Percentiles rank a stretch among this genome's conserved stretches.
phyloP scores from a whole-genome alignment of 2,113 vertebrate genomes.

The Menura novaehollandiae region DNA sequence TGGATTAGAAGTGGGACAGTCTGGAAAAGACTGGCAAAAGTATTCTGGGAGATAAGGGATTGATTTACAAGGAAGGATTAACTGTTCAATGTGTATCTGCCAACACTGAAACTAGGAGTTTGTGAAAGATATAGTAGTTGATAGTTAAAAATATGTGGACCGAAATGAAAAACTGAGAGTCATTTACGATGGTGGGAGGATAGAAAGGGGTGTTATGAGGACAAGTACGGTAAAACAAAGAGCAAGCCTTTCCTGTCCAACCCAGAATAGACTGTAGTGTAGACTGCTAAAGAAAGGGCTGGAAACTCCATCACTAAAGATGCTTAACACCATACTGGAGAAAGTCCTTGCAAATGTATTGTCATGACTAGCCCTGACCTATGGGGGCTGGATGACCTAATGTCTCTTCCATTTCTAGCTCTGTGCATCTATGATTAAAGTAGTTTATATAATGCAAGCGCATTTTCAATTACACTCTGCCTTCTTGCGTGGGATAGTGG shows the following conservation, averaged over 20 bases:
- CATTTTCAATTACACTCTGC: conserved; percentile 52
- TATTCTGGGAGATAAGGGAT: background rate
- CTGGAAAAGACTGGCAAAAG: background rate
- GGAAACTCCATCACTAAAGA: background rate
- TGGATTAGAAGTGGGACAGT: background rate
- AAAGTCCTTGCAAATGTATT: background rate
- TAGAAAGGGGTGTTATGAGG: background rate
- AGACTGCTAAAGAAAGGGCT: background rate
- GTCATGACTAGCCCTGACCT: background rate
- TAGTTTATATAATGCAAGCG: conserved; percentile 36
- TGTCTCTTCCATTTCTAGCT: conserved; percentile 47
- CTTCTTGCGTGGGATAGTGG: conserved; percentile 36
- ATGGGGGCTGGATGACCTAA: conserved; percentile 31
- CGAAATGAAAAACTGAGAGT: background rate
- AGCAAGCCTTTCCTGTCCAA: background rate
- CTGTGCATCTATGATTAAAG: conserved; percentile 46
- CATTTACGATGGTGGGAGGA: background rate
- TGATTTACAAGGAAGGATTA: conserved; percentile 17
- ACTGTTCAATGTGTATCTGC: background rate
- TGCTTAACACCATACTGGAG: background rate
- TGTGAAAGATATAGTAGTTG: background rate
- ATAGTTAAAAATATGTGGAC: background rate
- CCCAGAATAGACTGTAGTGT: background rate
- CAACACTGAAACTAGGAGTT: background rate
- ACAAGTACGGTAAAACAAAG: background rate